These are phyloP conservation scores for Chironomus riparius DNA, from an alignment of 2,888 invertebrate species.

Conservation along the genomic window DNA sequence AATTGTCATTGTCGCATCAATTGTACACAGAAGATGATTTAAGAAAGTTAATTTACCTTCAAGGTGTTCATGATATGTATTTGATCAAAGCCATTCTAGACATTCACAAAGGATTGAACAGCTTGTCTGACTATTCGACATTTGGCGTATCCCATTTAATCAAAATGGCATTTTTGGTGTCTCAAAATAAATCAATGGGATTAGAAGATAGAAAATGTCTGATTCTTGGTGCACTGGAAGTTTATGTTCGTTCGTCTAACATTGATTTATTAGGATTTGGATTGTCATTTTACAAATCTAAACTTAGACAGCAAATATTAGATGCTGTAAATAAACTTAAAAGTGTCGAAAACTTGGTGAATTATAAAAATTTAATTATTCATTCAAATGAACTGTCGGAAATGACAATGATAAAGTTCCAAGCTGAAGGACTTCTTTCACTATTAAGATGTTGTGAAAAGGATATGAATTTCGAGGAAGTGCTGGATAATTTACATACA, in stretches of 20 bases:
- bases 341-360: constrained; percentile 29
- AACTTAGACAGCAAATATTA: constrained; percentile 37
- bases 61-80: constrained; percentile 42
- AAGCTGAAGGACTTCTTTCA: constrained; percentile 35
- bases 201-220: constrained; percentile 36
- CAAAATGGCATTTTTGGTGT: constrained; percentile 38
- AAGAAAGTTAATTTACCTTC: constrained; percentile 45
- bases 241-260: constrained; percentile 39
- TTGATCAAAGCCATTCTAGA: constrained; percentile 44
- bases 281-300: constrained; percentile 38
- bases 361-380: constrained; percentile 34
- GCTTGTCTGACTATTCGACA: constrained; percentile 37
- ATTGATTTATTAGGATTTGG: constrained; percentile 40
- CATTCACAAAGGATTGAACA: constrained; percentile 41
- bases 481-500: constrained; percentile 31
- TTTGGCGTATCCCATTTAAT: constrained; percentile 39
- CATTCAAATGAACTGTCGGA: constrained; percentile 34
- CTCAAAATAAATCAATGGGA: constrained; percentile 38
- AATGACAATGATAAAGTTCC: constrained; percentile 36
- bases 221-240: constrained; percentile 39
- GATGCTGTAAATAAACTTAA: constrained; percentile 28
- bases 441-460: constrained; percentile 28
- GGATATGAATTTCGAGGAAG: constrained; percentile 25
- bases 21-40: constrained; percentile 42
- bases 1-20: constrained; percentile 53